These are phyloP conservation scores for Fistularia tabacaria DNA, from an alignment of 2,797 vertebrate genomes.

Conservation along the genomic window DNA sequence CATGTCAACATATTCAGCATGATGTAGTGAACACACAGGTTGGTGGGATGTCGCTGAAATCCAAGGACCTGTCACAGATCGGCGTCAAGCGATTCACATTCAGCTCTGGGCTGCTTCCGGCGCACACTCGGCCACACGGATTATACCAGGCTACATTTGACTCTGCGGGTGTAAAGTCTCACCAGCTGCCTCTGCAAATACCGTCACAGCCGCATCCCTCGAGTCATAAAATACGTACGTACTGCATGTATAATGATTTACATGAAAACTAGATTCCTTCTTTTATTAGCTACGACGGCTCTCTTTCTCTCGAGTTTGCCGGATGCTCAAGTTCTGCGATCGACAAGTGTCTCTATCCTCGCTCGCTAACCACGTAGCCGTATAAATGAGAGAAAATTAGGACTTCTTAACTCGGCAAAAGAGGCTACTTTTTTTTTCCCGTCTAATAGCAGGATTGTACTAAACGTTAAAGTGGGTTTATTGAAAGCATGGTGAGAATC, in stretches of 20 bases:
- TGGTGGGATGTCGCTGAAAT: conserved; percentile 45
- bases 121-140: background rate
- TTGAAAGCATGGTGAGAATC: too few species aligned
- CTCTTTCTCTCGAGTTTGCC: too few species aligned
- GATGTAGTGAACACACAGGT: conserved; percentile 37
- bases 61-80: conserved; percentile 38
- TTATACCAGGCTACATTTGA: conserved; percentile 29
- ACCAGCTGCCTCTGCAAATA: conserved; percentile 32
- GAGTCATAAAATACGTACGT: conserved; percentile 39
- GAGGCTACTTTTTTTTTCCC: too few species aligned
- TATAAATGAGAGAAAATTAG: too few species aligned
- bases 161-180: conserved; percentile 21
- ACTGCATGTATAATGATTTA: conserved; percentile 26
- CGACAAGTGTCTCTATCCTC: too few species aligned
- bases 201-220: conserved; percentile 38
- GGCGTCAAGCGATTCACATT: conserved; percentile 26
- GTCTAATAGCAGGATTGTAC: too few species aligned
- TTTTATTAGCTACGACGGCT: too few species aligned
- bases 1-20: conserved; percentile 52
- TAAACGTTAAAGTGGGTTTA: too few species aligned
- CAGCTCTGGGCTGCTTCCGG: conserved; percentile 8
- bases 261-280: too few species aligned
- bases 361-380: too few species aligned
- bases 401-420: too few species aligned
- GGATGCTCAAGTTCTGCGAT: too few species aligned